A percentile compares a stretch with the other conserved stretches of the same genome.
These are phyloP conservation scores for Aphidius gifuensis DNA, from an alignment of 1,140 invertebrate species.

Conservation along the genomic window DNA sequence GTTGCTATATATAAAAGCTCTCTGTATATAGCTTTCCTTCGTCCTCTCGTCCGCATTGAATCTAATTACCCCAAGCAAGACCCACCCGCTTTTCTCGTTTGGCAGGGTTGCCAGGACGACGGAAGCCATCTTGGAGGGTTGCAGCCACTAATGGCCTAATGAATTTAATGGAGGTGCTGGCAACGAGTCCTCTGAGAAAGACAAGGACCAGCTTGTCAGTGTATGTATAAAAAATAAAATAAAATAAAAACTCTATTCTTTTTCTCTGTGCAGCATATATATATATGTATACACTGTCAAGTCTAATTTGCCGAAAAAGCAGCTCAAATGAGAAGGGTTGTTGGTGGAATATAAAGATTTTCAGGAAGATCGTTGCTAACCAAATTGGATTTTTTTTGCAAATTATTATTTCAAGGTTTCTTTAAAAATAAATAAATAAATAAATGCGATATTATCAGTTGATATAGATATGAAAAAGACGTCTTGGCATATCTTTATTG, in stretches of 20 bases:
- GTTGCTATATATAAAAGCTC: not conserved
- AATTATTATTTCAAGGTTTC: too few relatives aligned
- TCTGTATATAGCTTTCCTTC: not conserved
- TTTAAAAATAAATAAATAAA: too few relatives aligned
- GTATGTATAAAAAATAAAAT: not conserved
- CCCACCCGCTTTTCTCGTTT: conserved; percentile 35
- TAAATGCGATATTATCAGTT: too few relatives aligned
- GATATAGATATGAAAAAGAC: too few relatives aligned
- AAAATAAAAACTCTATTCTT: conserved; percentile 5
- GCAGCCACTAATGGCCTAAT: conserved; percentile 58
- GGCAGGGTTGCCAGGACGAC: conserved; percentile 51
- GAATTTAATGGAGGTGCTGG: conserved; percentile 56
- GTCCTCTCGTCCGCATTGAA: conserved; percentile 35
- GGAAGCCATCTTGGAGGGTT: conserved; percentile 57
- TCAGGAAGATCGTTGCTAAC: too few relatives aligned
- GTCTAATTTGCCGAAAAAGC: conserved; percentile 25
- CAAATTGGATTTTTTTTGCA: too few relatives aligned
- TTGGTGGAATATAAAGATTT: not conserved
- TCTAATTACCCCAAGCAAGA: conserved; percentile 44
- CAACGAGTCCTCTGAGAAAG: conserved; percentile 20
- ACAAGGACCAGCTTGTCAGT: conserved; percentile 1
- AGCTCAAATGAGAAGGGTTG: conserved; percentile 2
- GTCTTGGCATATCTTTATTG: too few relatives aligned
- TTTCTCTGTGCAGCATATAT: conserved; percentile 2
- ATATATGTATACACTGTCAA: not conserved